These are phyloP conservation scores for Palaemon carinicauda DNA, from an alignment of 1,140 invertebrate species.

Conservation along the genomic window DNA sequence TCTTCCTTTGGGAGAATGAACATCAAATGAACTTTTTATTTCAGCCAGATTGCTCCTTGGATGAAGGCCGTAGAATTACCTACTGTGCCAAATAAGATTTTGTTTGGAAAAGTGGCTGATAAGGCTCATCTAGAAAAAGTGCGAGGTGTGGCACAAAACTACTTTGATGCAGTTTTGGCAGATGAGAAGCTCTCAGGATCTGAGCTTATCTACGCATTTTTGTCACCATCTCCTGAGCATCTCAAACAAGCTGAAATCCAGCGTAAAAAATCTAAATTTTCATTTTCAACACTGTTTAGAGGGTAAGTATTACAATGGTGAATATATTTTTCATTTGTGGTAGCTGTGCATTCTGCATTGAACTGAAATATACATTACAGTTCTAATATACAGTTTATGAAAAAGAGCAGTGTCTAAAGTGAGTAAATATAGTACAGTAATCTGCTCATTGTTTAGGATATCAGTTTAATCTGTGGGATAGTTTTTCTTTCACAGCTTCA, in stretches of 20 bases:
- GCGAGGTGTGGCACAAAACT: slow-evolving; percentile 83
- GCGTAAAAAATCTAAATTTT: slow-evolving; percentile 84
- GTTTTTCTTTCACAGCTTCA: no score
- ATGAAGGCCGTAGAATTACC: slow-evolving; percentile 83
- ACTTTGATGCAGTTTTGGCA: slow-evolving; percentile 77
- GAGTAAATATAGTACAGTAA: no score
- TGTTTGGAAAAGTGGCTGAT: slow-evolving; percentile 68
- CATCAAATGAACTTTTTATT: no score
- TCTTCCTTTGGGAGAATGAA: no score
- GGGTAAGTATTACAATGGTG: slow-evolving; percentile 67
- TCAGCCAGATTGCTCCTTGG: slow-evolving; percentile 76
- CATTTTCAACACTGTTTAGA: slow-evolving; percentile 85
- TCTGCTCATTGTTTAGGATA: no score
- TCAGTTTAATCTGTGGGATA: no score
- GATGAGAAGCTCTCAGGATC: slow-evolving; percentile 87
- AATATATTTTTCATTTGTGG: not conserved
- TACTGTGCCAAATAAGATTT: slow-evolving; percentile 72
- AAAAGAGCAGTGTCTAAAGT: not conserved
- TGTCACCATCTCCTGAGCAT: slow-evolving; percentile 88
- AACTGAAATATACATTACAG: not conserved
- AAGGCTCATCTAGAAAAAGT: slow-evolving; percentile 72
- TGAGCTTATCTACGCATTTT: slow-evolving; percentile 86
- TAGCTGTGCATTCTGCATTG: not conserved
- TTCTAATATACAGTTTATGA: no score
- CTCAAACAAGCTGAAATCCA: slow-evolving; percentile 77